Evolutionary conservation across 2,113 vertebrate species (phyloP), one percentile per base, ranked within the genome.

Genomic region (Hypocryptadius cinnamomeus): DNA sequence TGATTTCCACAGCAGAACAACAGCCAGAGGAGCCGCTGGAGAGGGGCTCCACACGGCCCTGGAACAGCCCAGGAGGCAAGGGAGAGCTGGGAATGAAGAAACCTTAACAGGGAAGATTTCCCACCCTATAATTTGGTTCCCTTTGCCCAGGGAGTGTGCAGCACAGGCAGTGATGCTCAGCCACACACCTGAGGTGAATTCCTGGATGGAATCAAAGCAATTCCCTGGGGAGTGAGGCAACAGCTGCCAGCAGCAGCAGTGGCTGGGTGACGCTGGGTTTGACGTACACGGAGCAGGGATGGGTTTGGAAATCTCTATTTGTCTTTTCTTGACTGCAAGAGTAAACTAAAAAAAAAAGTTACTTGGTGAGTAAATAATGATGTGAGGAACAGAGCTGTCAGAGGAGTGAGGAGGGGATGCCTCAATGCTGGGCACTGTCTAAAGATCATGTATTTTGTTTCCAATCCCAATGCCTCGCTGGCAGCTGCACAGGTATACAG

Each of bases 231-330:
- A 45, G 68, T 0, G 1, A 16, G 54, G 71, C 3, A 3, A 48
- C 57, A n/a, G 85, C 78, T n/a, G 79, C 12, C 56, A 17, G 31
- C 33, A 50, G 1, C 3, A 48, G 45, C 82, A 27, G 60, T 1
- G 25, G 0, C 61, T 24, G 71, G 42, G 35, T 42, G 48, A 42
- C 1, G 1, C n/a, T 2, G 42, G 9, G 31, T n/a, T 11, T 37
- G 76, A 65, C 0, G 14, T 9, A 10, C 1, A 0, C 0, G 0
- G 45, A 11, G 20, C 3, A 7, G 60, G 48, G 28, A 28, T 1
- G 5, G 27, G 21, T 39, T 66, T 44, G 66, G 71, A 77, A 71
- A 61, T 37, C 44, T 45, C 70, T 51, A 0, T 80, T 79, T 86
- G 6, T 56, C 59, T 74, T 47, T n/a, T 47, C 57, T 60, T 5